Conservation (phyloP, 2,888 invertebrate genomes). For the Ditylenchus weischeri region DNA sequence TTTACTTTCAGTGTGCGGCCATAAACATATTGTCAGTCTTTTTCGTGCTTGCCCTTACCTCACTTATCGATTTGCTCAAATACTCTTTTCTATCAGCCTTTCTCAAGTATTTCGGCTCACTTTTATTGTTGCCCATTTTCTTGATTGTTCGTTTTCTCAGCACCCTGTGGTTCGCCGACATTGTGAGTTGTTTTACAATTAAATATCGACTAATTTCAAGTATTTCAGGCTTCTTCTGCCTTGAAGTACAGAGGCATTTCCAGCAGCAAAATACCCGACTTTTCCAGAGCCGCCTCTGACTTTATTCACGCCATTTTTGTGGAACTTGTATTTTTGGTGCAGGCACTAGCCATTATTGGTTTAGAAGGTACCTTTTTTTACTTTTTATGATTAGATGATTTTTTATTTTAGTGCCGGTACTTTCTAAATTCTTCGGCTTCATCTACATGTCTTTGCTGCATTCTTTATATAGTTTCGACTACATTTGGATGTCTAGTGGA, state of each 20-base stretch:
- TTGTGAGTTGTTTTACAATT: slow-evolving; percentile 33
- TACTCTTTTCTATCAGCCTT: slow-evolving; percentile 21
- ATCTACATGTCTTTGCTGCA: slow-evolving; percentile 47
- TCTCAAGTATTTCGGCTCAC: slow-evolving; percentile 28
- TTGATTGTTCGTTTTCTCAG: slow-evolving; percentile 40
- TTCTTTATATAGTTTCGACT: slow-evolving; percentile 76
- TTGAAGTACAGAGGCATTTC: slow-evolving; percentile 21
- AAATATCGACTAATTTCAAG: too few species aligned
- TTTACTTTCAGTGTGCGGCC: slow-evolving; percentile 33
- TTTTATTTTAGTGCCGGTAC: slow-evolving; percentile 39
- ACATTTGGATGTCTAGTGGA: slow-evolving; percentile 96
- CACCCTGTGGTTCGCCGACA: slow-evolving; percentile 52
- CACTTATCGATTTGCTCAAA: slow-evolving; percentile 28
- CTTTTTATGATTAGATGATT: background rate
- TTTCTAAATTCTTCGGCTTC: slow-evolving; percentile 37
- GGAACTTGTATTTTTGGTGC: slow-evolving; percentile 47
- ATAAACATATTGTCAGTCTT: slow-evolving; percentile 36
- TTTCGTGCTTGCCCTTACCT: slow-evolving; percentile 28
- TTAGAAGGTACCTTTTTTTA: slow-evolving; percentile 1
- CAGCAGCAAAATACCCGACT: slow-evolving; percentile 20
- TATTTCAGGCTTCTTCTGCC: slow-evolving; percentile 23
- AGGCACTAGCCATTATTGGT: slow-evolving; percentile 39
- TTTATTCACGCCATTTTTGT: slow-evolving; percentile 45
- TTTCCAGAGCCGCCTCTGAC: slow-evolving; percentile 34
- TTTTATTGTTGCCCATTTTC: slow-evolving; percentile 36